phyloP scores from a whole-genome alignment of 2,113 vertebrate genomes.

The Poeciliopsis turrubarensis region DNA sequence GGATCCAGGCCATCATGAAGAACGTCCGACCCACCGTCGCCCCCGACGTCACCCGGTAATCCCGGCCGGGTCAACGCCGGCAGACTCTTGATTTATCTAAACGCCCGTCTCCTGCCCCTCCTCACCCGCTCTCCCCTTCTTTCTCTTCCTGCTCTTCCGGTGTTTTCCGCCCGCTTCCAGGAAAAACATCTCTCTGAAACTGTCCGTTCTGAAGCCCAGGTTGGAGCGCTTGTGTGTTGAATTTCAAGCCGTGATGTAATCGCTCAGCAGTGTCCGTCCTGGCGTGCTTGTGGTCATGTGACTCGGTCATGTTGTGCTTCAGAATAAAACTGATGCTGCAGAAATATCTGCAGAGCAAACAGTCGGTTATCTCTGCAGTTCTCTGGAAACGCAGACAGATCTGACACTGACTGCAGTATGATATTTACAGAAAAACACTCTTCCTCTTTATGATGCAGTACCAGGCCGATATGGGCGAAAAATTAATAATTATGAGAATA shows the following conservation, averaged over 20 bases:
- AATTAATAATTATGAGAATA: no score
- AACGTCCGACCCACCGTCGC: conserved; percentile 89
- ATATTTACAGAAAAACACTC: no score
- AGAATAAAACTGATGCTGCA: conserved; percentile 24
- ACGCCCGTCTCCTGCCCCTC: conserved; percentile 69
- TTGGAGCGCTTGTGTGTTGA: conserved; percentile 81
- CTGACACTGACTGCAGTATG: no score
- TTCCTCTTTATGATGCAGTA: no score
- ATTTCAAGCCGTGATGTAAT: conserved; percentile 67
- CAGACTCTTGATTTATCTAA: conserved; percentile 52
- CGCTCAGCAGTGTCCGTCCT: conserved; percentile 65
- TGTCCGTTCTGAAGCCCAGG: conserved; percentile 90
- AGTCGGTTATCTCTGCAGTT: background rate
- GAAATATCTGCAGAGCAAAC: conserved; percentile 7
- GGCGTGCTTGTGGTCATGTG: conserved; percentile 70
- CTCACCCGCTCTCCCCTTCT: conserved; percentile 68
- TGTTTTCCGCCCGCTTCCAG: conserved; percentile 82
- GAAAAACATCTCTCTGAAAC: conserved; percentile 93
- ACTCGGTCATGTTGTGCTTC: conserved; percentile 66
- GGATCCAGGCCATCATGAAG: conserved; percentile 98
- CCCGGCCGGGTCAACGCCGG: conserved; percentile 43
- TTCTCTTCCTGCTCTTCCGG: conserved; percentile 48
- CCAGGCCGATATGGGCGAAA: no score
- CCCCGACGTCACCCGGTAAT: conserved; percentile 95
- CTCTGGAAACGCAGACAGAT: no score